Conservation (phyloP, 2,888 invertebrate species). For the Pyralis farinalis region DNA sequence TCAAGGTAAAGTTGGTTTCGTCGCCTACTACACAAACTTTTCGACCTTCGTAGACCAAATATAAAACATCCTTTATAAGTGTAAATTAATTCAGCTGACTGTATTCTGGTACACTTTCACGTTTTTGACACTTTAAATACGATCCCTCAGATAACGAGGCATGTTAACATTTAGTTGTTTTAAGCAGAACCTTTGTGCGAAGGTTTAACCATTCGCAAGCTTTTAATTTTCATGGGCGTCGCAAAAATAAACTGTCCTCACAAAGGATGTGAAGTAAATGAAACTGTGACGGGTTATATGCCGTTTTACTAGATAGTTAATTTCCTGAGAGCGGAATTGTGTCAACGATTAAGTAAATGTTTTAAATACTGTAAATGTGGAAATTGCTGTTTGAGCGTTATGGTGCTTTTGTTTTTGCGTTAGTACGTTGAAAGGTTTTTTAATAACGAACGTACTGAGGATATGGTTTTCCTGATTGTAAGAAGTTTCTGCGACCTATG, state of each 20-base stretch:
- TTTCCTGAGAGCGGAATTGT: constrained; percentile 40
- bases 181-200: constrained; percentile 21
- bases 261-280: constrained; percentile 40
- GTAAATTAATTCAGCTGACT: neutral
- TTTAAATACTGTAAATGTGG: no score
- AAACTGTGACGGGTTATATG: constrained; percentile 45
- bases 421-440: no score
- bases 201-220: constrained; percentile 23
- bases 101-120: constrained; percentile 11
- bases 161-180: constrained; percentile 34
- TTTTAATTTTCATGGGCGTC: constrained; percentile 44
- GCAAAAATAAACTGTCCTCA: constrained; percentile 33
- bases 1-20: no score
- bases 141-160: constrained; percentile 34
- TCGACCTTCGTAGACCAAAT: no score
- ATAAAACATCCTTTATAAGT: no score
- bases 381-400: no score
- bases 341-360: neutral
- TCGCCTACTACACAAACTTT: no score
- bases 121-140: constrained; percentile 34
- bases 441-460: no score
- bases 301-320: constrained; percentile 44
- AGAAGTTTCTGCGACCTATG: no score
- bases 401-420: no score
- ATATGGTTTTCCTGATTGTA: no score